phyloP scores from a whole-genome alignment of 2,888 invertebrate genomes.

The Spicauda simplicius region DNA sequence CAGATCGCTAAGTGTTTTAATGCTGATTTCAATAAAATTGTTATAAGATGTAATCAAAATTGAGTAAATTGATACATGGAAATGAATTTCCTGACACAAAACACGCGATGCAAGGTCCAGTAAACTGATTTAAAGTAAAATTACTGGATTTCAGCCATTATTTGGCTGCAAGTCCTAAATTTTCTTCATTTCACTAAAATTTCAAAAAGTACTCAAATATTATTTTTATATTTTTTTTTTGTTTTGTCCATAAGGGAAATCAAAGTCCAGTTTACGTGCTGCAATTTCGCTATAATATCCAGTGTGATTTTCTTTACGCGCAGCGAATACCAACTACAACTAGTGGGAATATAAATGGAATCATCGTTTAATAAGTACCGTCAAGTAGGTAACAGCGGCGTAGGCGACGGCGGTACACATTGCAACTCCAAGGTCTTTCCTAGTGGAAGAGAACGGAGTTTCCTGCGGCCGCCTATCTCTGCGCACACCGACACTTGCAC shows the following conservation, averaged over 20 bases:
- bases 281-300: slow-evolving; percentile 20
- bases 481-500: slow-evolving; percentile 76
- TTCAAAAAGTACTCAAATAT: too few relatives aligned
- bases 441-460: slow-evolving; percentile 86
- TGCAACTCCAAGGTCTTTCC: slow-evolving; percentile 86
- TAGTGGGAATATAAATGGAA: slow-evolving; percentile 51
- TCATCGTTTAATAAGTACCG: slow-evolving; percentile 68
- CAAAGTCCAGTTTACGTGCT: slow-evolving; percentile 22
- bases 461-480: slow-evolving; percentile 84
- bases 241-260: slow-evolving; percentile 16
- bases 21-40: not conserved
- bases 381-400: slow-evolving; percentile 78
- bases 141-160: too few relatives aligned
- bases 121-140: too few relatives aligned
- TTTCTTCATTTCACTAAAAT: too few relatives aligned
- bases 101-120: not conserved
- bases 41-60: not conserved
- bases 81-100: not conserved
- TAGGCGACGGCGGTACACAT: slow-evolving; percentile 83
- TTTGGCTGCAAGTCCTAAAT: too few relatives aligned
- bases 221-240: not conserved
- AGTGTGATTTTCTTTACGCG: slow-evolving; percentile 42
- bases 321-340: slow-evolving; percentile 48
- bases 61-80: not conserved
- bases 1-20: not conserved